Base-by-base conservation (phyloP, 2,113 vertebrate species). In the Pungitius pungitius region DNA sequence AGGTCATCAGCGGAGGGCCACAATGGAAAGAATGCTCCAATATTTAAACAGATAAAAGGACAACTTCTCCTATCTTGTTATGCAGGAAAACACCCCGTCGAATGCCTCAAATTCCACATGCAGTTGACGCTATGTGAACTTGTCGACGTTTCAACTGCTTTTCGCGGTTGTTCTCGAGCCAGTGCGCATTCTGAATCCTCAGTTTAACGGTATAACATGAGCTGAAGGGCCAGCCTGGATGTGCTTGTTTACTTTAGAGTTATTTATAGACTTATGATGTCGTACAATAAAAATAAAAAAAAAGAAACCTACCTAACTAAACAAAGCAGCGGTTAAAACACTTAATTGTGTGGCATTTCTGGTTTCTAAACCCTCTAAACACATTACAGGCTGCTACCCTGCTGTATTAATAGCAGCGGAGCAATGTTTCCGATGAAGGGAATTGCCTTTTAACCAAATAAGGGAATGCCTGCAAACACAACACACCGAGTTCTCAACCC, bases 51-150 rank as follows among this genome's bases (percentile, higher is more conserved):
- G 91, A 93, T 90, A 54, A 54, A 90, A 81, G 82, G 88, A 90
- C 91, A 89, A 54, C 85, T 91, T 91, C 90, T 90, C 83, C 82
- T 90, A 89, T 94, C 91, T 92, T 92, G 92, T 92, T 91, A 88
- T 78, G 86, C 87, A 91, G 91, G 88, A 93, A 93, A 93, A 91
- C 88, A 93, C 81, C 68, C 47, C 26, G 85, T 73, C 64, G 54
- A 92, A 94, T 96, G 94, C 94, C 87, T 88, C 43, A 81, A 94
- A 96, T 96, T 96, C 95, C 94, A 92, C 84, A 90, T 84, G 68
- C 93, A 94, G 96, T 91, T 91, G 94, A 94, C 89, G 93, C 92
- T 93, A 87, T 59, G 77, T 93, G 92, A 95, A 91, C 89, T 83
- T 85, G 35, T 85, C 33, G 71, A 52, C 72, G 71, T 85, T 81